Evolutionary conservation across 2,113 vertebrate genomes (phyloP).

Genomic region (Pituophis catenifer): DNA sequence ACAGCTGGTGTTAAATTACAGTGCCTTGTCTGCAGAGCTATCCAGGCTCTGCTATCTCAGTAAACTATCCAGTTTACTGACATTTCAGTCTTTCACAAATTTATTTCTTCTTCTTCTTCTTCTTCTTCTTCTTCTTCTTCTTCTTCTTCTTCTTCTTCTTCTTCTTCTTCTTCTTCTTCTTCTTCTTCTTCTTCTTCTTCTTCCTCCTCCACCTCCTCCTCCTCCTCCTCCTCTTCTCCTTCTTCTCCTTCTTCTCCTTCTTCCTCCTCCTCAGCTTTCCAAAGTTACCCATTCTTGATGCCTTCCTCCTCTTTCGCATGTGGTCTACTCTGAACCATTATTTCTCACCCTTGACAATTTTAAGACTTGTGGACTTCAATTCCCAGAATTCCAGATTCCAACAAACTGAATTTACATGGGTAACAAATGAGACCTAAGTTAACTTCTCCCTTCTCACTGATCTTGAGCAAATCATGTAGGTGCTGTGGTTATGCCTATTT

Average conservation of each 20-base stretch:
- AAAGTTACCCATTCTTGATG: neutral
- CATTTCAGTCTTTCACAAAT: neutral
- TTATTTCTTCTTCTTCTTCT: too few species aligned
- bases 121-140: too few species aligned
- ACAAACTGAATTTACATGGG: neutral
- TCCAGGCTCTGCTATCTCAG: too few species aligned
- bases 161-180: too few species aligned
- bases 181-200: fast-evolving
- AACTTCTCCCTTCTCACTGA: neutral
- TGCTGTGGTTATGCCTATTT: neutral
- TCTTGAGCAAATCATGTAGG: neutral
- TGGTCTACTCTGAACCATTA: neutral
- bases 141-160: too few species aligned
- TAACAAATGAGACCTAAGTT: neutral
- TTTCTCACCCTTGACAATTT: neutral
- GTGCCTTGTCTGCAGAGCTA: too few species aligned
- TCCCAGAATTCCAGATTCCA: neutral
- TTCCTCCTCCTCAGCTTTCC: neutral
- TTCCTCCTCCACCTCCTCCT: fast-evolving
- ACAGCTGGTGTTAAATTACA: too few species aligned
- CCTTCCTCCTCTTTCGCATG: neutral
- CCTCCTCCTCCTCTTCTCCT: too few species aligned
- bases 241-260: too few species aligned
- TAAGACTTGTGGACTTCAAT: neutral
- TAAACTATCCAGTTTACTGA: neutral